Evolutionary conservation across 2,888 invertebrate genomes (phyloP), one percentile per base, ranked within the genome.

Genomic region (Drosophila longiperda): DNA sequence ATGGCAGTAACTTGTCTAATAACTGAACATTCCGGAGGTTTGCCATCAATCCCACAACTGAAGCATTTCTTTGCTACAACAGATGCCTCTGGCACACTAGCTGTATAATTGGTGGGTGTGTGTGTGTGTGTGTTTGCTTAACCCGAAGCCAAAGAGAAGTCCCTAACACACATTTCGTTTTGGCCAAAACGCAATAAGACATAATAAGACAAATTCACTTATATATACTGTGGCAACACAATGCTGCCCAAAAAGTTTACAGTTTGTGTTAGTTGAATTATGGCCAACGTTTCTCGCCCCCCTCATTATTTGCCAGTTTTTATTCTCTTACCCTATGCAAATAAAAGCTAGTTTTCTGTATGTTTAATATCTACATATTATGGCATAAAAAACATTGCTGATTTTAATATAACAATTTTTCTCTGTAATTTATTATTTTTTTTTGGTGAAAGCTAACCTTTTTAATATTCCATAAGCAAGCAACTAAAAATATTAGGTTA

Each of bases 211-310:
- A 70, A 57, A 64, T 33, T 57, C 38, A 70, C 69, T 77, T 67
- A 78, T 73, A n/a, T n/a, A n/a, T n/a, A 66, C 42, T 50, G 61
- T 66, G 58, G 64, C 72, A 67, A 58, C 52, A 65, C 75, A 78
- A 78, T 70, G 76, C 68, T 69, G 77, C 58, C 29, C 29, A 62
- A 82, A 29, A 79, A 82, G 82, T 81, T 79, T 82, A 73, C 62
- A 82, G 73, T 76, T 82, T 79, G 65, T 38, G 68, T 76, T 81
- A 82, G 80, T 82, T 81, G 82, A 81, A 82, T 79, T 82, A 82
- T 82, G 75, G 73, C 64, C 66, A 38, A 67, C 78, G 71, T 64
- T 72, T 66, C 49, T 17, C 54, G 40, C 42, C 52, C 32, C 15
- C 48, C 32, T 15, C 40, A 64, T 61, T 52, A 52, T 66, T 29